A percentile compares a stretch with the other conserved stretches of the same genome.
Evolutionary conservation across 2,888 invertebrate genomes (phyloP).

Genomic region (Pristionchus maxplancki): DNA sequence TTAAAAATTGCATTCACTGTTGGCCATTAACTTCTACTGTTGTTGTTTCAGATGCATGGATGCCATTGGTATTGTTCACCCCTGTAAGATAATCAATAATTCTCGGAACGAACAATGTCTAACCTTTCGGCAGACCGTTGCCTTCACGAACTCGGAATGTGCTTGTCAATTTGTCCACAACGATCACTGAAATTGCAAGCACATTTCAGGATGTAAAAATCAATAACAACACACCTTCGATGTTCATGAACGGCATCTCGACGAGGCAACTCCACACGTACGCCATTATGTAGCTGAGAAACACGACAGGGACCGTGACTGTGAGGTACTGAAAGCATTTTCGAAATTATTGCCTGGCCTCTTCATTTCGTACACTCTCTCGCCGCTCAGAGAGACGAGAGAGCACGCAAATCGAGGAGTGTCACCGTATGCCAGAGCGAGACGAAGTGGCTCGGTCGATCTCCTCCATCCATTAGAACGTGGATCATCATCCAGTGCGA

Average conservation of each 20-base stretch:
- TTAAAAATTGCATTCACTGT: too few species aligned
- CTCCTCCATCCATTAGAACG: not conserved
- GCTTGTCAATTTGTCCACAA: not conserved
- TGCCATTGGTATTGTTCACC: too few species aligned
- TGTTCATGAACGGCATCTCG: conserved; percentile 7
- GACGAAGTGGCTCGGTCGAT: not conserved
- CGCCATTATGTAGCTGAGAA: not conserved
- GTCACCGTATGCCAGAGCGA: not conserved
- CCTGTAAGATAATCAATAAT: too few species aligned
- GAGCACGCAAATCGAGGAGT: too few species aligned
- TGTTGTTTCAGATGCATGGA: too few species aligned
- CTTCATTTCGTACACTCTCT: too few species aligned
- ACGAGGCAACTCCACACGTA: not conserved
- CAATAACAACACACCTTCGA: not conserved
- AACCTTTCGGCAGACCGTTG: not conserved
- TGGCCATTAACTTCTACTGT: too few species aligned
- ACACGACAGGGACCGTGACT: not conserved
- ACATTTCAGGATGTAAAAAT: not conserved
- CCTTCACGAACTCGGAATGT: not conserved
- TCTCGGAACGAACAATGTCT: too few species aligned
- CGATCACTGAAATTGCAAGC: not conserved
- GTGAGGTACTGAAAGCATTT: conserved; percentile 4
- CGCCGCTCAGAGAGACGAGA: too few species aligned
- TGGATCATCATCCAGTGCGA: conserved; percentile 51
- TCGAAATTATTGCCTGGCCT: not conserved